Percentiles rank a stretch among this genome's conserved stretches.
Conservation (phyloP, 2,113 vertebrate species). For the Paralichthys olivaceus region DNA sequence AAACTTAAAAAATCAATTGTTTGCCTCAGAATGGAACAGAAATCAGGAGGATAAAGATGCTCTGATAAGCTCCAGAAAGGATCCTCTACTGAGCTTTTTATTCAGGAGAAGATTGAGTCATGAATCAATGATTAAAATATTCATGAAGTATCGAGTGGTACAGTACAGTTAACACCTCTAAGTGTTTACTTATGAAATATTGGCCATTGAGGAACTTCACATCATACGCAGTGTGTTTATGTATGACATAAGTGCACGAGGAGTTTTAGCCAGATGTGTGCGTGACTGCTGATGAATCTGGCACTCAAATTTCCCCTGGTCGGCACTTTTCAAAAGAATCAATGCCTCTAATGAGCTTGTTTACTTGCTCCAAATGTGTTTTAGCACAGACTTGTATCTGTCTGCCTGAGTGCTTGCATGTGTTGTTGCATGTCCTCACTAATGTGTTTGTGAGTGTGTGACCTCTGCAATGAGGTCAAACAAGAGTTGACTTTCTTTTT, state of each 20-base stretch:
- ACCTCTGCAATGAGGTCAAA: slow-evolving; percentile 50
- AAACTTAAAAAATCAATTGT: neutral
- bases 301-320: slow-evolving; percentile 55
- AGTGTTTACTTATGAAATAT: slow-evolving; percentile 27
- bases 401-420: slow-evolving; percentile 37
- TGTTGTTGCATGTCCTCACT: slow-evolving; percentile 27
- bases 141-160: slow-evolving; percentile 24
- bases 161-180: slow-evolving; percentile 28
- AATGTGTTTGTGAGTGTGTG: slow-evolving; percentile 29
- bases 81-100: slow-evolving; percentile 16
- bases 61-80: neutral
- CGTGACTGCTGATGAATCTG: slow-evolving; percentile 51
- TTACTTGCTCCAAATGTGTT: slow-evolving; percentile 64
- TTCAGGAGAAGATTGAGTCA: neutral
- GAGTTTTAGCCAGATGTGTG: slow-evolving; percentile 53
- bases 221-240: slow-evolving; percentile 25
- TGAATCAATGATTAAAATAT: slow-evolving; percentile 43
- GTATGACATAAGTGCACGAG: slow-evolving; percentile 23
- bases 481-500: slow-evolving; percentile 5
- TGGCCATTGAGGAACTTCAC: slow-evolving; percentile 7
- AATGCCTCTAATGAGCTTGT: slow-evolving; percentile 70
- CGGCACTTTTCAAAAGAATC: slow-evolving; percentile 66
- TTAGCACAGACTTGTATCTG: slow-evolving; percentile 25
- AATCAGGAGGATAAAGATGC: neutral
- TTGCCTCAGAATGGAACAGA: neutral